Base-by-base conservation (phyloP, 2,888 invertebrate species). In the Pollenia angustigena region DNA sequence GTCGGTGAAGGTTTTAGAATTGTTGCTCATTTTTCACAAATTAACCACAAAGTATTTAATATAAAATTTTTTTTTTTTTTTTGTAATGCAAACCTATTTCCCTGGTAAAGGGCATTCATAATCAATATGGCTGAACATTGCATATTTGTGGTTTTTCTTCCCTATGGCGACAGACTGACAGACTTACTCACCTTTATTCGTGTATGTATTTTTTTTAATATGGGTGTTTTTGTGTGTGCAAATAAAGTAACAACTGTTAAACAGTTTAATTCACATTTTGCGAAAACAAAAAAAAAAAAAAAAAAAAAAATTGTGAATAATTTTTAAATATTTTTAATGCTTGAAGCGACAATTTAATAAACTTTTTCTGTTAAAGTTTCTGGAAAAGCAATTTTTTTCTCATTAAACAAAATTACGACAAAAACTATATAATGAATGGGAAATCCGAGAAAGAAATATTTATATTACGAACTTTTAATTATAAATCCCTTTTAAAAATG, bases 11-110 rank as follows among this genome's bases (percentile, higher is more conserved):
- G 16, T 2, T 62, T 62, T 72, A 44, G 71, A 85, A 76, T 72
- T 72, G 50, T 76, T 81, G 56, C 48, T 68, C 64, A 69, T 64
- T 80, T 86, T 81, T 64, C 42, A 72, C 58, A 81, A 86, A 83
- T 83, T 86, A 81, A 72, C 83, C 83, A 80, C 74, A 50, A 86
- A 79, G 50, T 69, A 64, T 79, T 79, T 79, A 75, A 86, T 71
- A 40, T 60, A 8, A 6, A n/a, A 16, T 1, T 56, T 18, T 40
- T 44, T 80, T 1, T 56, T 18, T 40, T 44, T 80, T 32, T 11
- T 42, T 42, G 3, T 9, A 46, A 40, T 69, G 12, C 0, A 7
- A 10, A 66, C 18, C 52, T 2, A 42, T 9, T 50, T 62, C 3
- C 11, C 10, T 68, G 2, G 42, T 14, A 42, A 40, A 40, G 66